These are phyloP conservation scores for Hippocampus mohnikei DNA, from an alignment of 2,113 vertebrate genomes.

Conservation along the genomic window DNA sequence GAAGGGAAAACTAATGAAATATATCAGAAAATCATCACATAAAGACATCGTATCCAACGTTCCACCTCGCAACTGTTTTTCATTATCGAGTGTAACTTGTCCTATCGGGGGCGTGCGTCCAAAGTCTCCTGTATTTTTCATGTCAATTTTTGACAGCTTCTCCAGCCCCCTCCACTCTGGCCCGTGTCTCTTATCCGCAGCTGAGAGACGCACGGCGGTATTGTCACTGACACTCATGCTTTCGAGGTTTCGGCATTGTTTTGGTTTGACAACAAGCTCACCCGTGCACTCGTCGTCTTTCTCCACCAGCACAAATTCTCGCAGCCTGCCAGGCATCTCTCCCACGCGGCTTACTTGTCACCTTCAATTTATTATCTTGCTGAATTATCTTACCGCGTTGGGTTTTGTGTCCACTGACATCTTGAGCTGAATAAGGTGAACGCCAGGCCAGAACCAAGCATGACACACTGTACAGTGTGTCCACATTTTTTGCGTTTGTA, in stretches of 20 bases:
- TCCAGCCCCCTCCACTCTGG: not conserved
- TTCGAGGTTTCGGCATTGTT: not conserved
- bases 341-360: not conserved
- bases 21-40: not conserved
- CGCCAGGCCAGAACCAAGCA: not conserved
- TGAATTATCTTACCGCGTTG: not conserved
- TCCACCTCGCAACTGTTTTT: not conserved
- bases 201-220: not conserved
- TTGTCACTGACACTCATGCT: not conserved
- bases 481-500: not conserved
- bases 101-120: not conserved
- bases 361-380: not conserved
- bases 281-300: not conserved
- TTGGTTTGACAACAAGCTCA: not conserved
- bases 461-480: too few species aligned
- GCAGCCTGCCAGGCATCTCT: not conserved
- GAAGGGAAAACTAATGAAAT: not conserved
- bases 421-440: not conserved
- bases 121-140: not conserved
- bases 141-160: slow-evolving; percentile 3
- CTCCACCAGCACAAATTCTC: not conserved
- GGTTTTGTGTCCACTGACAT: not conserved
- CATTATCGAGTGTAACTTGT: not conserved
- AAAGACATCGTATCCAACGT: not conserved
- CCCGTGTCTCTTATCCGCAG: not conserved